Conservation (phyloP, 1,140 invertebrate genomes). For the Caenorhabditis briggsae region DNA sequence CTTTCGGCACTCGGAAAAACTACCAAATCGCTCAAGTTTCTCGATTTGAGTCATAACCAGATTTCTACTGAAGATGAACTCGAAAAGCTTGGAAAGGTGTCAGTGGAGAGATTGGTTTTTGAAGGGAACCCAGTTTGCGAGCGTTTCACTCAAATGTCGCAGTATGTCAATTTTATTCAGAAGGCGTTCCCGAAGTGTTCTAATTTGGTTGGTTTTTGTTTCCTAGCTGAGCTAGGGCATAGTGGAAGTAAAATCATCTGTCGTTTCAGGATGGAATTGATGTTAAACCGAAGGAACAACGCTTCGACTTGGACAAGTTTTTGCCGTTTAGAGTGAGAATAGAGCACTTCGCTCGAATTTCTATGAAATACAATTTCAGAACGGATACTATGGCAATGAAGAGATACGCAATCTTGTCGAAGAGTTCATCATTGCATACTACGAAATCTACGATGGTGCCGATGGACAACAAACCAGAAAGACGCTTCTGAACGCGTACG, state of each 20-base stretch:
- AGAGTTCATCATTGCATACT: slow-evolving; percentile 42
- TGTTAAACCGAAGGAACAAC: slow-evolving; percentile 1
- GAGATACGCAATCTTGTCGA: slow-evolving; percentile 37
- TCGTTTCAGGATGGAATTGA: not conserved
- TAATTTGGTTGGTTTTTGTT: not conserved
- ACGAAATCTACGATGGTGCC: slow-evolving; percentile 11
- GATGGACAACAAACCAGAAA: slow-evolving; percentile 33
- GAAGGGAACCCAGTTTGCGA: slow-evolving; percentile 47
- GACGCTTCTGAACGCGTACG: slow-evolving; percentile 11
- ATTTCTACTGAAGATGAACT: slow-evolving; percentile 10
- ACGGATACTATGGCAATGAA: slow-evolving; percentile 32
- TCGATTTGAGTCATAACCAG: slow-evolving; percentile 41
- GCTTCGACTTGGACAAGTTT: not conserved
- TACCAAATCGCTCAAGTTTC: not conserved
- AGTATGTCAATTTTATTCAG: slow-evolving; percentile 40
- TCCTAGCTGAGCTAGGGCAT: too few species aligned
- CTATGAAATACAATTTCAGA: not conserved
- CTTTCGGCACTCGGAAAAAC: not conserved
- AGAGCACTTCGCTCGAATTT: not conserved
- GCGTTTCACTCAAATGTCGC: not conserved
- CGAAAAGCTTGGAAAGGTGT: slow-evolving; percentile 1
- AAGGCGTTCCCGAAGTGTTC: slow-evolving; percentile 21
- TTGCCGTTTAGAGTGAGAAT: slow-evolving; percentile 24
- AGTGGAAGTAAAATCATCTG: too few species aligned
- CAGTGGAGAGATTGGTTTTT: not conserved